Evolutionary conservation across 1,140 invertebrate species (phyloP).

Genomic region (Eriosoma lanigerum): DNA sequence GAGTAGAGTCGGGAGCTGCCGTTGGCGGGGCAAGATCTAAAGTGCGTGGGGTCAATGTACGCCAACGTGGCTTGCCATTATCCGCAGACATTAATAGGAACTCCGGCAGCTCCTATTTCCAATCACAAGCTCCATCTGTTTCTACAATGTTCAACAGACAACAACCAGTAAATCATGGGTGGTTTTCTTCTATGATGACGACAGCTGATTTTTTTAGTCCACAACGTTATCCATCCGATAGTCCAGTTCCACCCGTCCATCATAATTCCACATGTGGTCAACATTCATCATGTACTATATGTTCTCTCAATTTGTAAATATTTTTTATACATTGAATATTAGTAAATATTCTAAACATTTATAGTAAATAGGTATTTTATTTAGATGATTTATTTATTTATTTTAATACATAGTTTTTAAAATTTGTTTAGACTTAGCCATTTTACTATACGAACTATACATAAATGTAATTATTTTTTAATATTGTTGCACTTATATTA

Average conservation of each 20-base stretch:
- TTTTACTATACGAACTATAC: too few relatives aligned
- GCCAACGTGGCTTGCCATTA: slow-evolving; percentile 43
- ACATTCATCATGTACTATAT: slow-evolving; percentile 61
- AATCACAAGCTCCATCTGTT: slow-evolving; percentile 41
- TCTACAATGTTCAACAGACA: slow-evolving; percentile 53
- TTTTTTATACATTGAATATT: neutral
- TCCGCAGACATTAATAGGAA: slow-evolving; percentile 55
- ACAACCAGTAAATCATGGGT: slow-evolving; percentile 57
- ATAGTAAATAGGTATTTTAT: neutral
- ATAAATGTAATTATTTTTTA: neutral
- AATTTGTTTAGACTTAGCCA: neutral
- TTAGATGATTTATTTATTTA: neutral
- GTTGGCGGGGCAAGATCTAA: slow-evolving; percentile 56
- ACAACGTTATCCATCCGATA: slow-evolving; percentile 29
- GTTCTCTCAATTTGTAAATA: slow-evolving; percentile 61
- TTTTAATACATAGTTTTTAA: neutral
- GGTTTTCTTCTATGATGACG: slow-evolving; percentile 57
- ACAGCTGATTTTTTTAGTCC: slow-evolving; percentile 56
- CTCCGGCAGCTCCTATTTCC: slow-evolving; percentile 47
- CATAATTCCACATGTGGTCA: slow-evolving; percentile 58
- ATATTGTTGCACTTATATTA: neutral
- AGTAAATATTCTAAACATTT: neutral
- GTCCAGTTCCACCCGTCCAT: slow-evolving; percentile 29
- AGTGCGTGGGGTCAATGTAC: slow-evolving; percentile 54
- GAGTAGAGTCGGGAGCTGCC: slow-evolving; percentile 55